Evolutionary conservation across 2,113 vertebrate genomes (phyloP).

Genomic region (Plecturocebus donacophilus): DNA sequence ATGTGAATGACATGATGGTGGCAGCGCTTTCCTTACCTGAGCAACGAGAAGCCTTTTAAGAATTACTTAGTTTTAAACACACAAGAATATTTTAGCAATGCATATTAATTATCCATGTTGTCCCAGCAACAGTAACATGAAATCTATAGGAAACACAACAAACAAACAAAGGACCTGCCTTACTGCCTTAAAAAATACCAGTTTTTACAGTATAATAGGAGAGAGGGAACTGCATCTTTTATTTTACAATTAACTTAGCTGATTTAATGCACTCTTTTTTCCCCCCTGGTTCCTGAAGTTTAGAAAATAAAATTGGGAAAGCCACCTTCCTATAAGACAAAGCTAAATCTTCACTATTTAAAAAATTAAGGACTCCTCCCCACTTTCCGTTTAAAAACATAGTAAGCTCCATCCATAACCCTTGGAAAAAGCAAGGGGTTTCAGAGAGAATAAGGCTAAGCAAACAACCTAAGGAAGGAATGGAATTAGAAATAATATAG

Average conservation of each 20-base stretch:
- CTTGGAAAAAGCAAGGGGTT: neutral
- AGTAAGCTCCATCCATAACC: neutral
- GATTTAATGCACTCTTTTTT: neutral
- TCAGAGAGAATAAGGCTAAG: neutral
- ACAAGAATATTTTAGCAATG: neutral
- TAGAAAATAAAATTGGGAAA: neutral
- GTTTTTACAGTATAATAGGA: neutral
- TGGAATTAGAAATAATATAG: neutral
- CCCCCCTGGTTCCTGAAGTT: neutral
- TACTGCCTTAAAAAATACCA: neutral
- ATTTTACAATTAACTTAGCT: conserved; percentile 8
- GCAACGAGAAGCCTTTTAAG: neutral
- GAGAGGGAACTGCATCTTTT: neutral
- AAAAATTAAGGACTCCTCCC: neutral
- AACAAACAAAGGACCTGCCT: neutral
- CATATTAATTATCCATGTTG: neutral
- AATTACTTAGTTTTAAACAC: conserved; percentile 22
- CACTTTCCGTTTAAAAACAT: neutral
- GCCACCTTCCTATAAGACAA: neutral
- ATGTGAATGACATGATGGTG: neutral
- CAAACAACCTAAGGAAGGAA: neutral
- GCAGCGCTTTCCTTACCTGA: neutral
- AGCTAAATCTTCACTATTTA: neutral
- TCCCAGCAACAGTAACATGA: neutral
- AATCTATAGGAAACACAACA: neutral